Evolutionary conservation across 2,113 vertebrate genomes (phyloP).

Genomic region (Anser cygnoides): DNA sequence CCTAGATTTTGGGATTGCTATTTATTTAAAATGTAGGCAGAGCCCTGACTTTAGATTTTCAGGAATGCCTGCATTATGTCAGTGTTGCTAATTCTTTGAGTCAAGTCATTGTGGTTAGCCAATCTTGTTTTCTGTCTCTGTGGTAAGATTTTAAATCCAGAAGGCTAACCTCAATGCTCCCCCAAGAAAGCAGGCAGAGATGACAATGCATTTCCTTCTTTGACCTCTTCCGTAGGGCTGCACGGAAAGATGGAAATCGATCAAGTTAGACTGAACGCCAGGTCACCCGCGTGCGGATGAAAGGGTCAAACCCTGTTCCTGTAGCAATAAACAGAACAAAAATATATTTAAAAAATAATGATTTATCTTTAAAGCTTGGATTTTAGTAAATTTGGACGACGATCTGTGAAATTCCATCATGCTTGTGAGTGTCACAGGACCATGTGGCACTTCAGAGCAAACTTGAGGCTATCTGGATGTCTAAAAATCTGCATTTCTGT

Average conservation of each 20-base stretch:
- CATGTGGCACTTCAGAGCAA: not conserved
- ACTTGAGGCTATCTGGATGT: not conserved
- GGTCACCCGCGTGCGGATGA: not conserved
- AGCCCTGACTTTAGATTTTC: constrained; percentile 37
- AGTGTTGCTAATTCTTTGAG: constrained; percentile 37
- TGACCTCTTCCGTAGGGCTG: constrained; percentile 7
- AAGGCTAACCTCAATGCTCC: constrained; percentile 56
- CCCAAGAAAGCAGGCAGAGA: constrained; percentile 30
- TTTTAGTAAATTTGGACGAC: not conserved
- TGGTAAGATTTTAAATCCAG: constrained; percentile 61
- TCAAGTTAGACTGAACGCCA: not conserved
- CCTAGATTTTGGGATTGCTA: constrained; percentile 3
- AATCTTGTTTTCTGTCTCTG: constrained; percentile 57
- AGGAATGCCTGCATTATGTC: constrained; percentile 38
- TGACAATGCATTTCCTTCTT: constrained; percentile 55
- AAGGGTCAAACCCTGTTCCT: not conserved
- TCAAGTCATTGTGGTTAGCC: constrained; percentile 67
- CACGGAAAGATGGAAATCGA: constrained; percentile 16
- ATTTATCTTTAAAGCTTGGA: not conserved
- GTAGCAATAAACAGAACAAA: not conserved
- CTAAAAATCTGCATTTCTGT: not conserved
- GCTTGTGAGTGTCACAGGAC: not conserved
- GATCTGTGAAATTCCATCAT: not conserved
- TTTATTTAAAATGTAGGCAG: constrained; percentile 12
- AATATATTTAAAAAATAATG: not conserved